Conservation (phyloP, 1,140 invertebrate species). For the Drosophila setifemur region DNA sequence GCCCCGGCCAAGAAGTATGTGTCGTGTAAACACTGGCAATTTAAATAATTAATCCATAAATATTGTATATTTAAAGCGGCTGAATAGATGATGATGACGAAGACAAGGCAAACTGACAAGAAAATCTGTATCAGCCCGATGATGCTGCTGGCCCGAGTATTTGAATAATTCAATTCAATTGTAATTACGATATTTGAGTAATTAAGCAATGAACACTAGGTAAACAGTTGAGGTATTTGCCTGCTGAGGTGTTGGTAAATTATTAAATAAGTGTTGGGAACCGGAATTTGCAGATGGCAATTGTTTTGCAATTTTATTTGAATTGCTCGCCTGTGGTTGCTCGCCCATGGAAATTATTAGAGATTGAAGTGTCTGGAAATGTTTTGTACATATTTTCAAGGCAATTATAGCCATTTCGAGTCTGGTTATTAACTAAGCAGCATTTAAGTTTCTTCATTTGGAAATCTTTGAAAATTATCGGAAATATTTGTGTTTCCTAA, state of each 20-base stretch:
- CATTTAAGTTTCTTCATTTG: no score
- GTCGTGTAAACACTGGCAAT: constrained; percentile 65
- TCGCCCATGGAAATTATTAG: neutral
- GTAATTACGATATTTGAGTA: constrained; percentile 41
- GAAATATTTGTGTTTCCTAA: no score
- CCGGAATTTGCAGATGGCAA: constrained; percentile 5
- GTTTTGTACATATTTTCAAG: no score
- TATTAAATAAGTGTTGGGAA: constrained; percentile 22
- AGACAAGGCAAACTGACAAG: constrained; percentile 8
- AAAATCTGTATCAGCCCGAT: neutral
- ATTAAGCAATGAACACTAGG: constrained; percentile 20
- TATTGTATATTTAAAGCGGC: constrained; percentile 54
- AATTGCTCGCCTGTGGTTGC: constrained; percentile 18
- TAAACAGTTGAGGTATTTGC: constrained; percentile 1
- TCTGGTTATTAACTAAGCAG: no score
- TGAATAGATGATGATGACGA: constrained; percentile 4
- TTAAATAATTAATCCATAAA: constrained; percentile 75
- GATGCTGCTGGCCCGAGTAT: constrained; percentile 26
- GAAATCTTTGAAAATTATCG: no score
- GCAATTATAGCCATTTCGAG: no score
- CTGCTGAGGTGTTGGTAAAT: constrained; percentile 27
- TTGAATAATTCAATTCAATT: constrained; percentile 53
- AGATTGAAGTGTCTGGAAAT: neutral
- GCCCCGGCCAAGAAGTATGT: constrained; percentile 28
- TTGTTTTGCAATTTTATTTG: constrained; percentile 4